These are phyloP conservation scores for Carassius gibelio DNA, from an alignment of 2,113 vertebrate genomes.

Conservation along the genomic window DNA sequence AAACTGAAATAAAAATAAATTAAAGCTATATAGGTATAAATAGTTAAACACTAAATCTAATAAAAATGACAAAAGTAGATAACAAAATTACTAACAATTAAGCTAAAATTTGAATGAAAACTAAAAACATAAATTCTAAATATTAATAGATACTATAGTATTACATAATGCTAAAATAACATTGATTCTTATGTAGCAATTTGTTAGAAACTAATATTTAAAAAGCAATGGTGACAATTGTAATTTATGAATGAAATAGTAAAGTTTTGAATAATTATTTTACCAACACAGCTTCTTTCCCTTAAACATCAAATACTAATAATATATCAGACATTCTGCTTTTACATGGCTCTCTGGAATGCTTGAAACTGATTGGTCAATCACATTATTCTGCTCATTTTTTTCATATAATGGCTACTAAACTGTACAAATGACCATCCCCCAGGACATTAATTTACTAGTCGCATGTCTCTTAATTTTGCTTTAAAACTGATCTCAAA, in stretches of 20 bases:
- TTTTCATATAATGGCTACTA: neutral
- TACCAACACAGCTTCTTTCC: too few relatives aligned
- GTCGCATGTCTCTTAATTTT: neutral
- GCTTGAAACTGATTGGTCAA: neutral
- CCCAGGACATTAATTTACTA: neutral
- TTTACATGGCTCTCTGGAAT: neutral
- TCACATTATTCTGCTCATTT: neutral
- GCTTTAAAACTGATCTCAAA: neutral
- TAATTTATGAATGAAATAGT: neutral
- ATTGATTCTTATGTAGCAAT: neutral
- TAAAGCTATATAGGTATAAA: neutral
- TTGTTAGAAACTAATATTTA: neutral
- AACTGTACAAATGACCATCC: neutral
- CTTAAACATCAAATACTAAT: neutral
- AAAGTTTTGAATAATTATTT: neutral
- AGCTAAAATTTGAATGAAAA: neutral
- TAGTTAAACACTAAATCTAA: too few relatives aligned
- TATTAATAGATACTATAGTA: neutral
- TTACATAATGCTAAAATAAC: neutral
- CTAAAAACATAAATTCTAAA: neutral
- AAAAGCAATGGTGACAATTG: neutral
- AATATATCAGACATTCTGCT: neutral
- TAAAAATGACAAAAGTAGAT: neutral
- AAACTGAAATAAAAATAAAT: neutral
- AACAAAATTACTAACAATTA: neutral